Evolutionary conservation across 2,888 invertebrate genomes (phyloP), one percentile per base, ranked within the genome.

Genomic region (Schrankia costaestrigalis): DNA sequence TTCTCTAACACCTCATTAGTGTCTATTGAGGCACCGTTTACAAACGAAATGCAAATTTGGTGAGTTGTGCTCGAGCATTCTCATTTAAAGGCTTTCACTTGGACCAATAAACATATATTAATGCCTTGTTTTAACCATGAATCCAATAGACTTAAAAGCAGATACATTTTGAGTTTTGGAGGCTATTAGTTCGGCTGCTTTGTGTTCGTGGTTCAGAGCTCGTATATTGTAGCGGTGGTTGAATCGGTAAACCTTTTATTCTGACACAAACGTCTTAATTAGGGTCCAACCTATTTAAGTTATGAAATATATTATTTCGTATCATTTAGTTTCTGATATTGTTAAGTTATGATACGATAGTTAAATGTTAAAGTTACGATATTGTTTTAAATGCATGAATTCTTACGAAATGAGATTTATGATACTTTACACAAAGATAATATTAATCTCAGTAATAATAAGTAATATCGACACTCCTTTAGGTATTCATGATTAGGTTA

Each of bases 1-100:
- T 83, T 78, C 63, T 49, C 71, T 77, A 77, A 82, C 85, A 85
- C 85, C 78, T 83, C 79, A 84, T 85, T 84, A 86, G 78, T 71
- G 81, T 76, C 71, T 45, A 52, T 54, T 58, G 52, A 54, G 63
- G 68, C 64, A 67, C 63, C 66, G 65, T 78, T 77, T 71, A 81
- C 76, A 76, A 73, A 73, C 69, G 50, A 79, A 79, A 86, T 85
- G 85, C 83, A 84, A 84, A 85, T 83, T 71, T 65, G 66, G 68
- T 62, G 71, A 73, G 66, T 56, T 63, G 62, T 73, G 73, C 54
- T 63, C 67, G 63, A 79, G 80, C 83, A 72, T 84, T 78, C 69
- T 65, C 63, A 71, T 79, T 60, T 45, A 50, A 53, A 64, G 52
- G 46, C 54, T 65, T 68, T 66, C 56, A 57, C 56, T 63, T 60